Evolutionary conservation across 2,113 vertebrate genomes (phyloP).

Genomic region (Piprites chloris): DNA sequence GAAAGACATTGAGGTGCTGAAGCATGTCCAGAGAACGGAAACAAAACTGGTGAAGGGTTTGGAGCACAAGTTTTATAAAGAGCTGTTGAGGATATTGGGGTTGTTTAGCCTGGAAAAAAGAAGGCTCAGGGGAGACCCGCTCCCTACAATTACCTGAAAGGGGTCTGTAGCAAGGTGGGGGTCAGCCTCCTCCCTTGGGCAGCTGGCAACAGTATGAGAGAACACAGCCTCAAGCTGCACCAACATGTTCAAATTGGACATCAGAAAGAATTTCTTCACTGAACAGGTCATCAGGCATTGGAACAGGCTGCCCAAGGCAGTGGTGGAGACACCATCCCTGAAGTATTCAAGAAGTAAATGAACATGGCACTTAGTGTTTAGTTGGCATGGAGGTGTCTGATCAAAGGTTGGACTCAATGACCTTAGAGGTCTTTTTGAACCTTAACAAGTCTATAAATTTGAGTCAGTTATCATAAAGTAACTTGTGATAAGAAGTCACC

Average conservation of each 20-base stretch:
- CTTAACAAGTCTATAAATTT: background rate
- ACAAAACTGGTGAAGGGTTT: rapidly evolving
- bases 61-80: background rate
- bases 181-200: background rate
- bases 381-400: background rate
- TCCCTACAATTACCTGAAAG: background rate
- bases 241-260: background rate
- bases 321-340: background rate
- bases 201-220: background rate
- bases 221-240: background rate
- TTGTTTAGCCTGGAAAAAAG: background rate
- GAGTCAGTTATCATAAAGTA: background rate
- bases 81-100: background rate
- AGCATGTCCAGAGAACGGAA: rapidly evolving
- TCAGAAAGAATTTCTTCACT: background rate
- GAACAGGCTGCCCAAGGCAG: background rate
- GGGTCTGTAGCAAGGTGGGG: background rate
- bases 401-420: background rate
- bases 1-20: background rate
- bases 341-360: background rate
- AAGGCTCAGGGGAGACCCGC: background rate
- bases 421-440: background rate
- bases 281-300: background rate
- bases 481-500: background rate
- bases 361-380: background rate